Evolutionary conservation across 1,140 invertebrate species (phyloP).

Genomic region (Choristoneura fumiferana): DNA sequence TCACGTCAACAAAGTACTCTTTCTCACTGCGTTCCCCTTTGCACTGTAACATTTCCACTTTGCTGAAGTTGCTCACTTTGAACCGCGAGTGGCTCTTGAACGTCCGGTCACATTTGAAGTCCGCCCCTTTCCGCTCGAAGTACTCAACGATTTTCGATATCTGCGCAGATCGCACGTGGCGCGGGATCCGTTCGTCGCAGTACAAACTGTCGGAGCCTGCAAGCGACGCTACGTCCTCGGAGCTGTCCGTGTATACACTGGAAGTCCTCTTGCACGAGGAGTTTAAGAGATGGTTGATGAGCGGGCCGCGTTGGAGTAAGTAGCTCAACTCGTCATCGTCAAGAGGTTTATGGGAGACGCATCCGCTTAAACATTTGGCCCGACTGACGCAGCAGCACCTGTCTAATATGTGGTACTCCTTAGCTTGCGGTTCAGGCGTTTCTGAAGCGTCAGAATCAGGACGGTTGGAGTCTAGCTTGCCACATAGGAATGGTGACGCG

Average conservation of each 20-base stretch:
- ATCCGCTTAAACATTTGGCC: slow-evolving; percentile 32
- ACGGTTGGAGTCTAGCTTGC: slow-evolving; percentile 28
- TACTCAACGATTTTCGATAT: slow-evolving; percentile 93
- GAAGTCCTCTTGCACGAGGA: slow-evolving; percentile 84
- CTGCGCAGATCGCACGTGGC: slow-evolving; percentile 81
- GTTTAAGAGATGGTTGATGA: slow-evolving; percentile 1
- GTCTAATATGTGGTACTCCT: slow-evolving; percentile 55
- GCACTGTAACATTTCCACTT: slow-evolving; percentile 34
- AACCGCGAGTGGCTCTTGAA: slow-evolving; percentile 26
- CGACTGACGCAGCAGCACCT: slow-evolving; percentile 44
- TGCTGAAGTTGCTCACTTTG: slow-evolving; percentile 30
- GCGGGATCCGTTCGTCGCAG: slow-evolving; percentile 82
- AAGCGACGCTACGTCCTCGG: slow-evolving; percentile 89
- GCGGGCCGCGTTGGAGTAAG: slow-evolving; percentile 3
- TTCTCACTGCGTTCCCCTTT: slow-evolving; percentile 23
- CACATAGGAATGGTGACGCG: slow-evolving; percentile 53
- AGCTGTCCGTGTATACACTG: slow-evolving; percentile 92
- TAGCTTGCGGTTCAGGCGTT: slow-evolving; percentile 22
- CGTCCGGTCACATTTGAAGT: slow-evolving; percentile 60
- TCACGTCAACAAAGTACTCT: slow-evolving; percentile 51
- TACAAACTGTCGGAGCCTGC: slow-evolving; percentile 85
- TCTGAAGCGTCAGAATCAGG: slow-evolving; percentile 16
- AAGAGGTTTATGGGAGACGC: slow-evolving; percentile 41
- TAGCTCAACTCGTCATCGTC: slow-evolving; percentile 25
- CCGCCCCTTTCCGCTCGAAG: slow-evolving; percentile 86